Evolutionary conservation across 2,888 invertebrate species (phyloP).

Genomic region (Mythimna vitellina): DNA sequence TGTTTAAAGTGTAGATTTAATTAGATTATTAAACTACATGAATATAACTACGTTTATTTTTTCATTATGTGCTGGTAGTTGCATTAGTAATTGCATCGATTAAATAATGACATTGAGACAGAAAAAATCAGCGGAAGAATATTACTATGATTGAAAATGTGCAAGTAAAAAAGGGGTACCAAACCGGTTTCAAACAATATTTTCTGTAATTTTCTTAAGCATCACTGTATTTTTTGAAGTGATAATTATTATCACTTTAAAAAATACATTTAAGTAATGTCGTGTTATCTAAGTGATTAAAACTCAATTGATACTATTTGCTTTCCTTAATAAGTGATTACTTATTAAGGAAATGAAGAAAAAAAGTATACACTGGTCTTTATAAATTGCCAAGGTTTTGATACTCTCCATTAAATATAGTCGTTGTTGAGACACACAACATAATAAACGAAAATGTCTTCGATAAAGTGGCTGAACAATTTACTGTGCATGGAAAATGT

Average conservation of each 20-base stretch:
- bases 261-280: not conserved
- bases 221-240: not conserved
- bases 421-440: not conserved
- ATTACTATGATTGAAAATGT: too few species aligned
- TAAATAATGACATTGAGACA: too few species aligned
- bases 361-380: not conserved
- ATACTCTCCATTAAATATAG: not conserved
- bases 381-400: not conserved
- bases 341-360: not conserved
- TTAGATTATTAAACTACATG: too few species aligned
- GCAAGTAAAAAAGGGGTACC: not conserved
- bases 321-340: not conserved
- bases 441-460: not conserved
- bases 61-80: too few species aligned
- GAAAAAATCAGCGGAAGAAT: too few species aligned
- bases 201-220: not conserved
- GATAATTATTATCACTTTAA: not conserved
- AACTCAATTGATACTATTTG: not conserved
- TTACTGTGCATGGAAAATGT: not conserved
- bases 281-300: constrained; percentile 4
- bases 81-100: too few species aligned
- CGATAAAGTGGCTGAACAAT: not conserved
- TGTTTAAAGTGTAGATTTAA: too few species aligned
- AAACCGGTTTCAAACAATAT: not conserved
- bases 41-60: too few species aligned